Conservation (phyloP, 2,797 vertebrate genomes). For the Mastacembelus armatus region DNA sequence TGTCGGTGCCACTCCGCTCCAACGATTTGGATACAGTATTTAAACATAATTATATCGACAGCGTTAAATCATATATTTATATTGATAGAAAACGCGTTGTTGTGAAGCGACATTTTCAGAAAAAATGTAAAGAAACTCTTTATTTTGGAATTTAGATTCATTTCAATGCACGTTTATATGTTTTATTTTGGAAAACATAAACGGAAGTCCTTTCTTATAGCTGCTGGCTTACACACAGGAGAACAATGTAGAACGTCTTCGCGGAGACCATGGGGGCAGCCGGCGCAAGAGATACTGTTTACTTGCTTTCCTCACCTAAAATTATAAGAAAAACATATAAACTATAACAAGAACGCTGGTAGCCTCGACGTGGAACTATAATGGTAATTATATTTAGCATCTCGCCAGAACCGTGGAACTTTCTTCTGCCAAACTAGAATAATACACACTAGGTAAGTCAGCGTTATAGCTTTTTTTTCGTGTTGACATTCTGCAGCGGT, state of each 20-base stretch:
- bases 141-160: not conserved
- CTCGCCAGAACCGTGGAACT: slow-evolving; percentile 21
- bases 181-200: slow-evolving; percentile 37
- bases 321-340: not conserved
- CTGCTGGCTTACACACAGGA: rapidly evolving
- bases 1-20: too few relatives aligned
- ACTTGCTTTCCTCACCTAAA: not conserved
- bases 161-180: not conserved
- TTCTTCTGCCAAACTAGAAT: slow-evolving; percentile 22
- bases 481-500: not conserved
- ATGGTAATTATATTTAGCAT: not conserved
- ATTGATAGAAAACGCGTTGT: not conserved
- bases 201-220: not conserved
- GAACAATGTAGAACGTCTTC: not conserved
- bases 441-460: not conserved
- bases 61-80: too few relatives aligned
- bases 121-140: too few relatives aligned
- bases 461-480: slow-evolving; percentile 22
- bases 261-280: slow-evolving; percentile 35
- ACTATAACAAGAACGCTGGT: too few relatives aligned
- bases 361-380: not conserved
- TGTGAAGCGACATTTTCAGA: not conserved
- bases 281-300: not conserved
- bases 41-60: too few relatives aligned
- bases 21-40: too few relatives aligned